Conservation (phyloP, 2,113 vertebrate genomes). For the Neolamprologus ventralis region DNA sequence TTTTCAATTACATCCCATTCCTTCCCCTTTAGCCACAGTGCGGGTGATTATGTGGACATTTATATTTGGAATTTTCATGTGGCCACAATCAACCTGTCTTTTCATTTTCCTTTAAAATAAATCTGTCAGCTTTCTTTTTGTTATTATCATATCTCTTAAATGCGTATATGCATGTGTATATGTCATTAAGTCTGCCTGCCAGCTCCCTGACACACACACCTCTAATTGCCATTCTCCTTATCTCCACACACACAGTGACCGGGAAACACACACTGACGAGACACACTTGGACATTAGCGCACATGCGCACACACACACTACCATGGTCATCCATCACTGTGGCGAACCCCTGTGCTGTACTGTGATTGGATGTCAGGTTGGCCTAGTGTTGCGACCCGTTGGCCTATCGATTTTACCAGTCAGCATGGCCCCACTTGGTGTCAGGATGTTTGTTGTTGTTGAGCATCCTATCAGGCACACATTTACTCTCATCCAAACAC, state of each 20-base stretch:
- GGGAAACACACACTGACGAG: slow-evolving; percentile 1
- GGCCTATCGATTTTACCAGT: slow-evolving; percentile 57
- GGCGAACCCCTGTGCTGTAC: slow-evolving; percentile 11
- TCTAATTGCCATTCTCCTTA: not conserved
- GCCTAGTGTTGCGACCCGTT: slow-evolving; percentile 47
- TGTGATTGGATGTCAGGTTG: slow-evolving; percentile 50
- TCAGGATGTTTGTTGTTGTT: slow-evolving; percentile 40
- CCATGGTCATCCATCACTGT: slow-evolving; percentile 51
- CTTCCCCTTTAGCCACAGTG: not conserved
- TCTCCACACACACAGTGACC: slow-evolving; percentile 23
- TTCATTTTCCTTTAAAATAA: not conserved
- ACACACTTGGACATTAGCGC: not conserved
- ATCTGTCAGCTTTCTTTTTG: not conserved
- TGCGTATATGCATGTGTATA: not conserved
- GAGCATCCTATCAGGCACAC: slow-evolving; percentile 26
- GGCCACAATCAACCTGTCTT: not conserved
- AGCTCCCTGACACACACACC: not conserved
- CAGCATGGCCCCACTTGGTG: slow-evolving; percentile 16
- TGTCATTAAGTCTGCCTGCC: not conserved
- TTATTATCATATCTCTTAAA: not conserved
- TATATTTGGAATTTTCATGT: not conserved
- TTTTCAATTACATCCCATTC: not conserved
- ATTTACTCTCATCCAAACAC: not conserved
- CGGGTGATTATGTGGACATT: not conserved
- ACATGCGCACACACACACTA: not conserved